A percentile compares a stretch with the other conserved stretches of the same genome.
Evolutionary conservation across 2,797 vertebrate genomes (phyloP).

Genomic region (Carcharodon carcharias): DNA sequence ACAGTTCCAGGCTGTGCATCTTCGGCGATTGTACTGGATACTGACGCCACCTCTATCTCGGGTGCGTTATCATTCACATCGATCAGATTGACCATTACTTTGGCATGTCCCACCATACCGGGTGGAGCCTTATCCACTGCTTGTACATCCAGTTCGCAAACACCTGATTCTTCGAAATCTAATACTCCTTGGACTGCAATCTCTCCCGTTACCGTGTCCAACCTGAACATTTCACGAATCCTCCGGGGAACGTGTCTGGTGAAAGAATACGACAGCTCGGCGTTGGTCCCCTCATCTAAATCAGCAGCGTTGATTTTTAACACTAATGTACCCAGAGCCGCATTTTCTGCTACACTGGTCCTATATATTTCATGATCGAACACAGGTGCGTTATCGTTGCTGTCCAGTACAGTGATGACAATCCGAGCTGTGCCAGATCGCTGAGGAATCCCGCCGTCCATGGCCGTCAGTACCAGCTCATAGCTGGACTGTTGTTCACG

Average conservation of each 20-base stretch:
- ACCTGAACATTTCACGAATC: conserved; percentile 32
- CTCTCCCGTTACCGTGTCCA: conserved; percentile 34
- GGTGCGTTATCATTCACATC: conserved; percentile 43
- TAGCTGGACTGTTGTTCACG: conserved; percentile 46
- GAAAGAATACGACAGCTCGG: conserved; percentile 41
- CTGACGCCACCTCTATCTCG: conserved; percentile 33
- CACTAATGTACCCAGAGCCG: conserved; percentile 40
- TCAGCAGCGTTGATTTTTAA: conserved; percentile 47
- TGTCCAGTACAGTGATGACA: conserved; percentile 49
- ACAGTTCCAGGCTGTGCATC: conserved; percentile 43
- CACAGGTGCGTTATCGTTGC: conserved; percentile 54
- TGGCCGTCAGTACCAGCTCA: conserved; percentile 47
- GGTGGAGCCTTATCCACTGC: conserved; percentile 53
- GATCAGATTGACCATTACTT: conserved; percentile 49
- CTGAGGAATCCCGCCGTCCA: conserved; percentile 52
- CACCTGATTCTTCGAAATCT: conserved; percentile 37
- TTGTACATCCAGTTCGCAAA: conserved; percentile 36
- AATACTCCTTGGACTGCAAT: background rate
- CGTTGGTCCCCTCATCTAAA: conserved; percentile 46
- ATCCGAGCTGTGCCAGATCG: conserved; percentile 49
- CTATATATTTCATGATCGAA: conserved; percentile 43
- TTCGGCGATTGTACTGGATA: conserved; percentile 43
- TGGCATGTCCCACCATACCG: conserved; percentile 45
- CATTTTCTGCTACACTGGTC: conserved; percentile 42
- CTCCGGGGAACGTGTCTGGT: background rate